A percentile compares a stretch with the other conserved stretches of the same genome.
Evolutionary conservation across 2,888 invertebrate species (phyloP).

Genomic region (Theretra japonica): DNA sequence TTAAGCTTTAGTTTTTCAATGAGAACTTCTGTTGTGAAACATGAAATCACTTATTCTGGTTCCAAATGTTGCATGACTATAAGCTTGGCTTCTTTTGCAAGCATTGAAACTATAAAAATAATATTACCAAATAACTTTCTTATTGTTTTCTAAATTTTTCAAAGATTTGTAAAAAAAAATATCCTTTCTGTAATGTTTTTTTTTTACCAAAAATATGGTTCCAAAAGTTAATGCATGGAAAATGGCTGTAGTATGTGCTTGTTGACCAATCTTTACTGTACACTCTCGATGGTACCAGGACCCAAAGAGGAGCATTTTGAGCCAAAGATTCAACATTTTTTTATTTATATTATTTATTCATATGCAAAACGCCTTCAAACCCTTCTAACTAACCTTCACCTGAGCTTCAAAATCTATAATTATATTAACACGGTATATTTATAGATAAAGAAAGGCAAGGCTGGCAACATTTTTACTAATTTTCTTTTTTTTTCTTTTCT

Average conservation of each 20-base stretch:
- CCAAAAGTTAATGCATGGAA: slow-evolving; percentile 56
- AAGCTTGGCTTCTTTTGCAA: slow-evolving; percentile 24
- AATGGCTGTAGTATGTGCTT: slow-evolving; percentile 52
- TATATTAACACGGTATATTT: slow-evolving; percentile 26
- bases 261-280: slow-evolving; percentile 66
- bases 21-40: background rate
- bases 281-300: slow-evolving; percentile 79
- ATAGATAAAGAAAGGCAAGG: slow-evolving; percentile 36
- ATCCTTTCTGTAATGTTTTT: slow-evolving; percentile 23
- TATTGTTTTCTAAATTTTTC: background rate
- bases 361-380: slow-evolving; percentile 43
- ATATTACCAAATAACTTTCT: background rate
- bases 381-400: slow-evolving; percentile 45
- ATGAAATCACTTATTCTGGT: background rate
- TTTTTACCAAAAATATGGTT: slow-evolving; percentile 32
- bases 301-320: slow-evolving; percentile 34
- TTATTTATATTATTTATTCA: slow-evolving; percentile 38
- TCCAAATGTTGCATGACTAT: slow-evolving; percentile 26
- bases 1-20: background rate
- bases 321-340: slow-evolving; percentile 34
- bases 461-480: slow-evolving; percentile 82
- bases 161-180: background rate
- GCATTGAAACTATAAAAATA: background rate
- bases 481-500: slow-evolving; percentile 60
- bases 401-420: slow-evolving; percentile 28